These are phyloP conservation scores for Pomacea canaliculata DNA, from an alignment of 2,888 invertebrate genomes.

Conservation along the genomic window DNA sequence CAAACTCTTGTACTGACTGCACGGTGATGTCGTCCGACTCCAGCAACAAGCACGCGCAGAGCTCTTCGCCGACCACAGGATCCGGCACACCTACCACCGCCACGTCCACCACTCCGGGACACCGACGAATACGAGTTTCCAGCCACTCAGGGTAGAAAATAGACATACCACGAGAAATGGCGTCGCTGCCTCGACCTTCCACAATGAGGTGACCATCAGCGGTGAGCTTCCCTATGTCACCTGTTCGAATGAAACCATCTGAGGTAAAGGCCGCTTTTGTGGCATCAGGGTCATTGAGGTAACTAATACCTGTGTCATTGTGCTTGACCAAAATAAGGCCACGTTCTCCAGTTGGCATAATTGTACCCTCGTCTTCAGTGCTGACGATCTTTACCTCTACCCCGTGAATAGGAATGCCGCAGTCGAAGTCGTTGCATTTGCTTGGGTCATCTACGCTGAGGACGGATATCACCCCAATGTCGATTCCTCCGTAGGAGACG, in stretches of 20 bases:
- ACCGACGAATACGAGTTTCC: slow-evolving; percentile 13
- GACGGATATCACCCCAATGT: background rate
- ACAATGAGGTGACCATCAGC: slow-evolving; percentile 12
- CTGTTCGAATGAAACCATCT: slow-evolving; percentile 19
- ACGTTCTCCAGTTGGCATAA: background rate
- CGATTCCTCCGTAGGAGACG: slow-evolving; percentile 9
- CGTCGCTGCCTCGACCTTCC: slow-evolving; percentile 15
- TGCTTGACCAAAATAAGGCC: slow-evolving; percentile 15
- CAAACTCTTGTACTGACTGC: slow-evolving; percentile 16
- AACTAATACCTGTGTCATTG: background rate
- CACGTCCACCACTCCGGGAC: slow-evolving; percentile 13
- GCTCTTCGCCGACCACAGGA: slow-evolving; percentile 10
- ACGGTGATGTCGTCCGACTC: slow-evolving; percentile 7
- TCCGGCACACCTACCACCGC: slow-evolving; percentile 26
- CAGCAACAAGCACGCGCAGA: slow-evolving; percentile 23
- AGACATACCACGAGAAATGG: slow-evolving; percentile 18
- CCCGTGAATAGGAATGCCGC: background rate
- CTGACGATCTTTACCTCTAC: too few relatives aligned
- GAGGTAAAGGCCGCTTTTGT: slow-evolving; percentile 16
- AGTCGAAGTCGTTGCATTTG: slow-evolving; percentile 8
- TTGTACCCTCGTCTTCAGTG: slow-evolving; percentile 6
- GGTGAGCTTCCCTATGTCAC: slow-evolving; percentile 8
- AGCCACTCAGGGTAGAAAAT: slow-evolving; percentile 25
- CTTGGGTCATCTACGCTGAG: background rate
- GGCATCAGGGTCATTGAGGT: slow-evolving; percentile 14